Conservation (phyloP, 2,113 vertebrate species). For the Crotalus helleri region DNA sequence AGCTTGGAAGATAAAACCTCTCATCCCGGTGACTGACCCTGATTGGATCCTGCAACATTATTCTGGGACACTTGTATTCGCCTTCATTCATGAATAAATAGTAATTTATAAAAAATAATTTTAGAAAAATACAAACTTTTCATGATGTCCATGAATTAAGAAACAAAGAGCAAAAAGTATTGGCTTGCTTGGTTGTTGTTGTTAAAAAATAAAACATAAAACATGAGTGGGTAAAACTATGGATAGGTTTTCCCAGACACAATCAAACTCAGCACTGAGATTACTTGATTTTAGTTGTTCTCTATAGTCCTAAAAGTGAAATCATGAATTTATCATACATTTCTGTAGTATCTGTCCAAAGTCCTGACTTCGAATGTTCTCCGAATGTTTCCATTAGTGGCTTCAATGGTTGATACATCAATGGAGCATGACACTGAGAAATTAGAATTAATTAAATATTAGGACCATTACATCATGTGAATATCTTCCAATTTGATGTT, state of each 20-base stretch:
- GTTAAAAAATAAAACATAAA: not conserved
- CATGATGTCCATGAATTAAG: conserved; percentile 5
- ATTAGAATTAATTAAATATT: not conserved
- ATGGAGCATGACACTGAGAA: not conserved
- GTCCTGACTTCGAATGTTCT: not conserved
- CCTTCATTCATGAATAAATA: not conserved
- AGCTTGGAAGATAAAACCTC: too few species aligned
- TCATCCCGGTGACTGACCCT: too few species aligned
- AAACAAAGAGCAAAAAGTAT: not conserved
- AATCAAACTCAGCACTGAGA: not conserved
- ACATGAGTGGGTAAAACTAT: not conserved
- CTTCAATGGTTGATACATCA: not conserved
- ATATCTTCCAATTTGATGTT: not conserved
- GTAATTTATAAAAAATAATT: not conserved
- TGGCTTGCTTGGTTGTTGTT: not conserved
- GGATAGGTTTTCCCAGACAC: not conserved
- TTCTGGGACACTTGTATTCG: too few species aligned
- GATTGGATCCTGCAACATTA: too few species aligned
- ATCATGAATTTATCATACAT: not conserved
- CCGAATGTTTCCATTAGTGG: not conserved
- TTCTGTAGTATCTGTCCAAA: not conserved
- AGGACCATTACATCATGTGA: not conserved
- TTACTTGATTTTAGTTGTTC: not conserved
- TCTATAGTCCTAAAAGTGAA: not conserved
- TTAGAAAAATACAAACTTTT: not conserved